Evolutionary conservation across 2,797 vertebrate genomes (phyloP).

Genomic region (Lepilemur ruficaudatus): DNA sequence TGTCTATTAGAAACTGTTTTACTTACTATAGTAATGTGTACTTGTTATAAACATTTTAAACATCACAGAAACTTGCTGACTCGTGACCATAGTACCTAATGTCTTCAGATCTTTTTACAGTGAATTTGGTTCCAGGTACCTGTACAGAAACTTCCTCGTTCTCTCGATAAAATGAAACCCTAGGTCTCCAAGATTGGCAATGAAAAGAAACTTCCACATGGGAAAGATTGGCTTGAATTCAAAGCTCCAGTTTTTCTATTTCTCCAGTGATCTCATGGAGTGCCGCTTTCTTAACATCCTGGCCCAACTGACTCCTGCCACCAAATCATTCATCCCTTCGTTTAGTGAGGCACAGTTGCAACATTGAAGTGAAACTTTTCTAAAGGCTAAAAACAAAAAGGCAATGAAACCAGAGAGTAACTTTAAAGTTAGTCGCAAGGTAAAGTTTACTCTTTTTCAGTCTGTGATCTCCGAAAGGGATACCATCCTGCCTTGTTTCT

Average conservation of each 20-base stretch:
- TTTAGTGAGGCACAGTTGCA: neutral
- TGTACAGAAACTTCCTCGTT: neutral
- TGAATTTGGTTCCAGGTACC: neutral
- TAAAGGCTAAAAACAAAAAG: neutral
- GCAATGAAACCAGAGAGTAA: neutral
- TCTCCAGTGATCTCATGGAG: neutral
- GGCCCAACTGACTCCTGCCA: neutral
- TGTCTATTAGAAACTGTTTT: neutral
- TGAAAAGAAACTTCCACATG: neutral
- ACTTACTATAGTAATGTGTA: neutral
- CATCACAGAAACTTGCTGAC: neutral
- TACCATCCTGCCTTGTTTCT: neutral
- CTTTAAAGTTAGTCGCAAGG: neutral
- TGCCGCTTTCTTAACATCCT: slow-evolving; percentile 30
- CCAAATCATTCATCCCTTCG: neutral
- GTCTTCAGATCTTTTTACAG: neutral
- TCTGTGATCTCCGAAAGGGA: neutral
- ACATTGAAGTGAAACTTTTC: slow-evolving; percentile 23
- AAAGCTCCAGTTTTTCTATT: neutral
- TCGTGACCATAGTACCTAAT: neutral
- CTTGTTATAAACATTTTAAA: slow-evolving; percentile 10
- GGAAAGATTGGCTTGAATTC: neutral
- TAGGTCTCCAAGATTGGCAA: neutral
- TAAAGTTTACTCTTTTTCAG: neutral
- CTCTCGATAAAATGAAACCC: neutral